A percentile compares a stretch with the other conserved stretches of the same genome.
Evolutionary conservation across 2,888 invertebrate species (phyloP).

Genomic region (Eurois occulta): DNA sequence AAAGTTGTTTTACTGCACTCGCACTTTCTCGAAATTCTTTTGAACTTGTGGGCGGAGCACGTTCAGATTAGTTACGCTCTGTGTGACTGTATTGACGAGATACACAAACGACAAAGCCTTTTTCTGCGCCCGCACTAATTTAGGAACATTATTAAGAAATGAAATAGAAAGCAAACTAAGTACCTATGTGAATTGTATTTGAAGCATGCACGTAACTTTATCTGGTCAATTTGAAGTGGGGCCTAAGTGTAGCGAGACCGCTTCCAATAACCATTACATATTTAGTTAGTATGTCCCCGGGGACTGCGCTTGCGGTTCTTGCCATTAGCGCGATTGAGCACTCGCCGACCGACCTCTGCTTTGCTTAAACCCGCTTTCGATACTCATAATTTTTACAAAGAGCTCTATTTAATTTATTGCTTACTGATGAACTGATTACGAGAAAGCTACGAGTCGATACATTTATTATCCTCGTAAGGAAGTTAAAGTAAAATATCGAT

Average conservation of each 20-base stretch:
- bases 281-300: conserved; percentile 86
- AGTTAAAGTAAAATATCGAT: conserved; percentile 84
- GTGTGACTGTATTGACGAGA: conserved; percentile 54
- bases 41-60: conserved; percentile 71
- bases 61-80: conserved; percentile 60
- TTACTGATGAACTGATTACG: conserved; percentile 43
- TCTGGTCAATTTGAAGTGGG: conserved; percentile 78
- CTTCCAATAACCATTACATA: conserved; percentile 86
- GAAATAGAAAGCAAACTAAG: conserved; percentile 21
- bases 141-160: conserved; percentile 32
- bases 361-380: conserved; percentile 65
- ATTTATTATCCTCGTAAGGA: conserved; percentile 69
- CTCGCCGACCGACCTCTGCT: conserved; percentile 72
- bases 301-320: conserved; percentile 87
- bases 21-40: conserved; percentile 84
- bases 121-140: conserved; percentile 21
- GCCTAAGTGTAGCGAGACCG: conserved; percentile 80
- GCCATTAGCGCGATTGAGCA: conserved; percentile 88
- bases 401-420: conserved; percentile 47
- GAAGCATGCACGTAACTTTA: conserved; percentile 72
- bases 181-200: conserved; percentile 53
- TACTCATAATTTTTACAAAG: conserved; percentile 66
- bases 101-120: conserved; percentile 55
- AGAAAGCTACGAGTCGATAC: conserved; percentile 59
- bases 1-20: conserved; percentile 87